These are phyloP conservation scores for Erythrocercus mccallii DNA, from an alignment of 2,113 vertebrate species.

Conservation along the genomic window DNA sequence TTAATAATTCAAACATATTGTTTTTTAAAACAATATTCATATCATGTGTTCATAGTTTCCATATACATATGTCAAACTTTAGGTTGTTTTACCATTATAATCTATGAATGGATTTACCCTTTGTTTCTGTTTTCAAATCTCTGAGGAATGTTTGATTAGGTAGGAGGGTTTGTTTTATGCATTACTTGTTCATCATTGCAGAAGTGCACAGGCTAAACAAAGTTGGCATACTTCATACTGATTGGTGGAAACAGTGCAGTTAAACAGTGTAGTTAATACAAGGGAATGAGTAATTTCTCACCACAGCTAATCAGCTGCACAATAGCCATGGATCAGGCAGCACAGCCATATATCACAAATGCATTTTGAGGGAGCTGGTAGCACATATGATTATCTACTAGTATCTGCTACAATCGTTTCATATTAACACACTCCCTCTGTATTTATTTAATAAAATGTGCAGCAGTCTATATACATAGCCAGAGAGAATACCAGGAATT, in stretches of 20 bases:
- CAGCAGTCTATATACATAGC: neutral
- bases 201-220: constrained; percentile 50
- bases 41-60: constrained; percentile 32
- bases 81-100: constrained; percentile 46
- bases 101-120: constrained; percentile 43
- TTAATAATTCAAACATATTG: constrained; percentile 58
- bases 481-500: neutral
- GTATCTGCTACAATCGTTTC: neutral
- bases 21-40: constrained; percentile 30
- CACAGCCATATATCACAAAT: neutral
- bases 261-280: constrained; percentile 51
- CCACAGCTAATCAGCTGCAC: constrained; percentile 38
- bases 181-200: constrained; percentile 66
- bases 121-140: constrained; percentile 64
- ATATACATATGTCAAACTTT: constrained; percentile 44
- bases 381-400: neutral
- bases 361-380: neutral
- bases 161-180: constrained; percentile 57
- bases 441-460: neutral
- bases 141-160: constrained; percentile 62
- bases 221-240: constrained; percentile 61
- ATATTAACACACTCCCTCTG: neutral
- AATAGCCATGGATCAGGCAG: constrained; percentile 1
- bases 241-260: constrained; percentile 49
- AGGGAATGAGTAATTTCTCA: constrained; percentile 55